phyloP scores from a whole-genome alignment of 2,888 invertebrate species.

The Microplitis manilae region DNA sequence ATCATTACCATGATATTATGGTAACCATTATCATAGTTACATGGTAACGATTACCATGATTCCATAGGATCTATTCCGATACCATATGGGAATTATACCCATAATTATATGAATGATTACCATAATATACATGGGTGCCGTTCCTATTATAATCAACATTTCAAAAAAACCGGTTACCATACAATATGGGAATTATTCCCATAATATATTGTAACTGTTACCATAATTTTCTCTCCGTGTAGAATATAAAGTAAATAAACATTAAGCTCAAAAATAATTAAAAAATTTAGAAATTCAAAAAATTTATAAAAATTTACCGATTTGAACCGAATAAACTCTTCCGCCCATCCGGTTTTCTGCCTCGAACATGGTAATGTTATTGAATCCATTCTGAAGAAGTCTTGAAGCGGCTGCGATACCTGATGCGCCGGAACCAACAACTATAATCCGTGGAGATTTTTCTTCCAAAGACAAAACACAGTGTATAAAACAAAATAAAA shows the following conservation, averaged over 20 bases:
- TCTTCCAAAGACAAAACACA: not conserved
- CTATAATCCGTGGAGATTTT: constrained; percentile 65
- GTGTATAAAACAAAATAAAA: not conserved
- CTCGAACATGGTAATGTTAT: constrained; percentile 72
- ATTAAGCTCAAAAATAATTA: not conserved
- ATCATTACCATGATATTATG: no score
- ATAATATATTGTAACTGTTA: no score
- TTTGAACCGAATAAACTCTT: constrained; percentile 66
- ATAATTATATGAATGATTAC: no score
- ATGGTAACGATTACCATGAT: no score
- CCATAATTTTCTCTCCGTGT: no score
- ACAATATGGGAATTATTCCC: no score
- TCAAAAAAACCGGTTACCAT: no score
- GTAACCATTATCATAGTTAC: no score
- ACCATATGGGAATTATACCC: no score
- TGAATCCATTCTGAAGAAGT: constrained; percentile 71
- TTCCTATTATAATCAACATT: no score
- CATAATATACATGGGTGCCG: no score
- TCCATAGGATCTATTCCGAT: no score
- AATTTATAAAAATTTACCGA: constrained; percentile 63
- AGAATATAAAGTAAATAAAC: not conserved
- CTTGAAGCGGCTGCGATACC: constrained; percentile 74
- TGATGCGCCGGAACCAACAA: constrained; percentile 75
- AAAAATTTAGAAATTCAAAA: not conserved
- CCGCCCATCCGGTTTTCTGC: constrained; percentile 73